Base-by-base conservation (phyloP, 1,140 invertebrate species). In the Leptestheria dahalacensis region DNA sequence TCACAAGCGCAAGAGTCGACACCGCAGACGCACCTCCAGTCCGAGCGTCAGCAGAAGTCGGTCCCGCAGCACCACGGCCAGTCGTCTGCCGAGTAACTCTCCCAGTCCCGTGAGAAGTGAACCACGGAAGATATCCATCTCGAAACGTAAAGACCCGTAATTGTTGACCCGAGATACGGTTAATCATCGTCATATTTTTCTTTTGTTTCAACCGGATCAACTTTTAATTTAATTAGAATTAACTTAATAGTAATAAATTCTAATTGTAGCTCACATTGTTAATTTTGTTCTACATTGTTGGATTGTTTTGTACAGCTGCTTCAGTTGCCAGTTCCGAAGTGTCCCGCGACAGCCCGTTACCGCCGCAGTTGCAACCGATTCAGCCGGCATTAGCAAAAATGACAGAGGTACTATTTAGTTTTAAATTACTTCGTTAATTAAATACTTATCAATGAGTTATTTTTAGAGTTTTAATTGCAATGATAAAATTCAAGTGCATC, bases 361-460 rank as follows among this genome's bases (percentile, higher is more conserved):
- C 58, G 12, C 48, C 58, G 25, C 18, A 50, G 9, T 33, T 60
- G 46, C 48, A 50, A 25, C 26, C 53, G 4, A 18, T 55, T 33
- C 58, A 60, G 51, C 58, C 58, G 12, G 58, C 51, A 51, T 28
- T 60, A 21, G 58, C 58, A 1, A 60, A 60, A 41, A 50, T 60
- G 26, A 49, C 58, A 2, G 58, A 60, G 58, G 58, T 60, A 52
- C n/a, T 11, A 3, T 0, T 6, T 3, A 4, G n/a, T 59, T 18
- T 9, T 18, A 25, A 6, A 26, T 18, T 25, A 52, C 49, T 51
- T 26, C n/a, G n/a, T n/a, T n/a, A n/a, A n/a, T n/a, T n/a, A n/a
- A n/a, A n/a, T n/a, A n/a, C n/a, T n/a, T n/a, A n/a, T n/a, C n/a
- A n/a, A n/a, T n/a, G n/a, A n/a, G n/a, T n/a, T n/a, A n/a, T n/a